Evolutionary conservation across 1,140 invertebrate species (phyloP), one percentile per base, ranked within the genome.

Genomic region (Archegozetes longisetosus): DNA sequence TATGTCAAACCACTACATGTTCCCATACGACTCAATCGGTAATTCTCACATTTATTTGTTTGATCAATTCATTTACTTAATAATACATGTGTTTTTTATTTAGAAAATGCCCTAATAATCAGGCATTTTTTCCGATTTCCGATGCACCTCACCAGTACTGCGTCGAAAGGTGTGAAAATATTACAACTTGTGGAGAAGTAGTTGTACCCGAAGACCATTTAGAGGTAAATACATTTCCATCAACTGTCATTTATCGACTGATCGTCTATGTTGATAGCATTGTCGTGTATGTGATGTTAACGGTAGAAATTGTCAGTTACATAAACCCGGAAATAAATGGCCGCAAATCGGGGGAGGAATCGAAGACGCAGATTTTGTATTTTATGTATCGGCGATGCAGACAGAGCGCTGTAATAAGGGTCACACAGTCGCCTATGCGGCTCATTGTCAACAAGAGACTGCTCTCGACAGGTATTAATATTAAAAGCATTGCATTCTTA

Each of bases 371-470:
- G 92, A 98, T 74, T 98, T 98, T 75, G 82, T 98, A 12, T 85
- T 99, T 65, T 98, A 98, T 72, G 87, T 98, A 13, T 95, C 91
- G 17, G 91, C 94, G 0, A 80, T 90, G 68, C 82, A 92, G 68
- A 94, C 93, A 0, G 83, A 88, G 65, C 76, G 92, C 25, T 98
- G 94, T 73, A 79, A 84, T 52, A 84, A 65, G 58, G 85, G 85
- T 0, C 75, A 89, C 61, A 97, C 94, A 0, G 88, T 91, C 17
- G 94, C 94, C 0, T 98, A 98, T 75, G 95, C 95, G 14, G 92
- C 92, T 3, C 94, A 98, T 71, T 99, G 95, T 71, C 94, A 98
- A 71, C 91, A 96, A 72, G 95, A 99, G 54, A 80, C 83, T 1
- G 82, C 83, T 23, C 74, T 93, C 52, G 91, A 97, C 74, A 80